Evolutionary conservation across 2,113 vertebrate genomes (phyloP), one percentile per base, ranked within the genome.

Genomic region (Engraulis encrasicolus): DNA sequence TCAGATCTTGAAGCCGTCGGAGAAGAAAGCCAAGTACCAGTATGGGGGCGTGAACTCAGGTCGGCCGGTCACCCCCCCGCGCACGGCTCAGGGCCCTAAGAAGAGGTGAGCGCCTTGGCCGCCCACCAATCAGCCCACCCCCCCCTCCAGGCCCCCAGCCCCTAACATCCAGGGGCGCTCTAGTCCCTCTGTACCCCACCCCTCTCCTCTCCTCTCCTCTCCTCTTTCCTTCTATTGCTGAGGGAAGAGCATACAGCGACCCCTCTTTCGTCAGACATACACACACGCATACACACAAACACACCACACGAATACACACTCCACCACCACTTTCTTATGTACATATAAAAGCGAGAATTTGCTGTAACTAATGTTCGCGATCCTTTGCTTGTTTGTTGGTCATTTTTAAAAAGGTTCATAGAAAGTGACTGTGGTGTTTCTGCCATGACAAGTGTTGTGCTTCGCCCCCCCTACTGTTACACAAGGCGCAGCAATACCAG

Each of bases 1-100:
- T 87, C 91, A 98, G 97, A 98, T 98, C 91, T 83, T 98, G 92
- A 98, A 98, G 94, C 97, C 97, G 20, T 97, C 97, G 86, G 97
- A 99, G 93, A 97, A 99, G 95, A 99, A 99, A 95, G 96, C 97
- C 77, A 99, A 97, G 92, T 98, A 97, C 93, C 97, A 98, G 94
- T 98, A 98, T 82, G 97, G 96, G 84, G 97, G 97, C 88, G 94
- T 99, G 92, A 98, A 96, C 90, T 95, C 97, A 86, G 97, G 96
- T 52, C 96, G 97, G 81, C 96, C 97, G 2, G 96, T 98, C 89
- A 98, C 97, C 91, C 97, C 96, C 79, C 97, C 97, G 89, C 96
- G 97, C 91, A 98, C 96, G 94, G 93, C 96, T 94, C 97, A 97
- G 92, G 96, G 96, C 80, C 97, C 97, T 82, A 98, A 98, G 94